Percentiles rank a stretch among this genome's conserved stretches.
phyloP scores from a whole-genome alignment of 2,888 invertebrate species.

The Dendrolimus houi region DNA sequence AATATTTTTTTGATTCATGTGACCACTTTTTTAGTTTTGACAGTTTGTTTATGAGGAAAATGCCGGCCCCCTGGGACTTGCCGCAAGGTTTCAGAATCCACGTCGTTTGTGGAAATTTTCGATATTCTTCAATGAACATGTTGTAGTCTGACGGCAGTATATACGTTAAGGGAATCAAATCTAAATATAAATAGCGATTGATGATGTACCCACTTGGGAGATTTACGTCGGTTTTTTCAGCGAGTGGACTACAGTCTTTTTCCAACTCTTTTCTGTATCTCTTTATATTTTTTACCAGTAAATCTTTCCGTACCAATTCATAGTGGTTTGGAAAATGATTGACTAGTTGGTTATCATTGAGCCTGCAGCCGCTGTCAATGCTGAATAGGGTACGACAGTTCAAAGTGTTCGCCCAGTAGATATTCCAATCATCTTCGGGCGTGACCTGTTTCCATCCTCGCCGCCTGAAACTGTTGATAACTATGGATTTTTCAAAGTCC shows the following conservation, averaged over 20 bases:
- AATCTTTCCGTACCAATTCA: slow-evolving; percentile 95
- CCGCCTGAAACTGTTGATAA: slow-evolving; percentile 33
- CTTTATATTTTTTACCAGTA: slow-evolving; percentile 96
- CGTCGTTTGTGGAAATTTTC: slow-evolving; percentile 93
- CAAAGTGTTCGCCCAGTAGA: slow-evolving; percentile 94
- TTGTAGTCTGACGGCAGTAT: slow-evolving; percentile 96
- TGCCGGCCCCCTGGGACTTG: slow-evolving; percentile 93
- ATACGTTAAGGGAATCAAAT: slow-evolving; percentile 96
- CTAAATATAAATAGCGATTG: slow-evolving; percentile 85
- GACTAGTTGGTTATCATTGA: slow-evolving; percentile 91
- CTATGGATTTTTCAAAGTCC: slow-evolving; percentile 42
- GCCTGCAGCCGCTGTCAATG: slow-evolving; percentile 32
- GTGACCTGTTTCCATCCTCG: slow-evolving; percentile 84
- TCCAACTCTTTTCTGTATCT: slow-evolving; percentile 93
- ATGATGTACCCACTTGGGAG: slow-evolving; percentile 76
- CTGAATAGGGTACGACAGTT: slow-evolving; percentile 91
- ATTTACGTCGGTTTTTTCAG: slow-evolving; percentile 78
- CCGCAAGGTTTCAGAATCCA: slow-evolving; percentile 99
- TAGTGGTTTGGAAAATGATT: slow-evolving; percentile 98
- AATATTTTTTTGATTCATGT: slow-evolving; percentile 87
- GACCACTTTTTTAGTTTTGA: slow-evolving; percentile 94
- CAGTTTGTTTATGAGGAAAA: slow-evolving; percentile 94
- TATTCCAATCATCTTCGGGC: slow-evolving; percentile 95
- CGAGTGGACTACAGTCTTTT: slow-evolving; percentile 89
- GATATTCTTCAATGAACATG: slow-evolving; percentile 95